Evolutionary conservation across 2,113 vertebrate species (phyloP), one percentile per base, ranked within the genome.

Genomic region (Leptocoma aspasia): DNA sequence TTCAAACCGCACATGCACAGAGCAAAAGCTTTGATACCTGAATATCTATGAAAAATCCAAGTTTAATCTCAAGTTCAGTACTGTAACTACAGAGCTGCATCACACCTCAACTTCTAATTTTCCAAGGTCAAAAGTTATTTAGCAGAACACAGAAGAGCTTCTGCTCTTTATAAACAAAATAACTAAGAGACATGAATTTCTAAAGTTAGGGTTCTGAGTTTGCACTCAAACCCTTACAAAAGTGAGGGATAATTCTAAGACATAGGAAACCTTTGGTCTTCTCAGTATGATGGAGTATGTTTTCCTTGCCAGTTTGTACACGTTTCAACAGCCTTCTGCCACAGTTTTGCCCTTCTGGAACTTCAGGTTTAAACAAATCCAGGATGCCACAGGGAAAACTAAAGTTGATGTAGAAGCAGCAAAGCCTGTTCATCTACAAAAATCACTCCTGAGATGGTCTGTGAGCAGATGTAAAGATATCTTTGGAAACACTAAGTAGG

Each of bases 361-460:
- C 64, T 94, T 94, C 82, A 95, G 52, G 84, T 94, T 95, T 97
- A 91, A 95, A 89, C 82, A 95, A 93, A 95, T 87, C 42, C 66
- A 88, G 72, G 56, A 39, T 78, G 90, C 93, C 75, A 95, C 35
- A 63, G 68, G 78, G 82, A 70, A 91, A 91, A 80, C 50, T 59
- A n/a, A 90, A 94, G 68, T 57, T 63, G 33, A 79, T 69, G 33
- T 53, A 91, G 75, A 90, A 82, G 66, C 30, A 91, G 87, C 90
- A 95, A 92, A 89, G 90, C 59, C 70, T 86, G 79, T 79, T 95
- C 59, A 28, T 71, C 84, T 85, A 87, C 63, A 73, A 44, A 85
- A 92, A 69, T 85, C 60, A 30, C 35, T 88, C 60, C 47, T 47
- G 39, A 92, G 70, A 85, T 68, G 3, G 2, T 60, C 42, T 69